A percentile compares a stretch with the other conserved stretches of the same genome.
These are phyloP conservation scores for Rhagonycha lutea DNA, from an alignment of 2,888 invertebrate genomes.

Conservation along the genomic window DNA sequence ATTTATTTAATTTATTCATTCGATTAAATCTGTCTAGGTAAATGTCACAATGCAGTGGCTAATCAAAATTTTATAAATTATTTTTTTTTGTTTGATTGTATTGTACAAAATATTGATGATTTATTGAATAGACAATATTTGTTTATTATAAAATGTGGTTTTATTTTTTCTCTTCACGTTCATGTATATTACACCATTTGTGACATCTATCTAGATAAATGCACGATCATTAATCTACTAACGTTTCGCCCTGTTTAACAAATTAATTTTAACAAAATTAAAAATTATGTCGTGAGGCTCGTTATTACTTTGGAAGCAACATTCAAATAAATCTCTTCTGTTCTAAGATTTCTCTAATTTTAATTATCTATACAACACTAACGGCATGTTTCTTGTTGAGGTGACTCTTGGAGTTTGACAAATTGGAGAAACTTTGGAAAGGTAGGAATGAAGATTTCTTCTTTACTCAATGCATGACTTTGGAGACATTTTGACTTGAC, in stretches of 20 bases:
- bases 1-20: slow-evolving; percentile 61
- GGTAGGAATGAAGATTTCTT: neutral
- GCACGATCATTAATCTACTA: slow-evolving; percentile 31
- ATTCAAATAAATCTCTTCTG: neutral
- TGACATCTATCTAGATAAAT: slow-evolving; percentile 55
- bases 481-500: neutral
- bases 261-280: neutral
- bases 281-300: slow-evolving; percentile 1
- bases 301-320: neutral
- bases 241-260: neutral
- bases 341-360: neutral
- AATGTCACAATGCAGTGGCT: slow-evolving; percentile 55
- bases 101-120: slow-evolving; percentile 27
- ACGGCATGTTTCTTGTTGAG: slow-evolving; percentile 2
- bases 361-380: neutral
- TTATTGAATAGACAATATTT: slow-evolving; percentile 25
- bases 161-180: slow-evolving; percentile 28
- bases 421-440: neutral
- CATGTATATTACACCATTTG: slow-evolving; percentile 38
- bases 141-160: slow-evolving; percentile 20
- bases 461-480: neutral
- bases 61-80: slow-evolving; percentile 21
- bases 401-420: neutral
- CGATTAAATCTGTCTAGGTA: slow-evolving; percentile 55
- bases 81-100: slow-evolving; percentile 29